Conservation (phyloP, 2,888 invertebrate species). For the Eueremaeus valkanovi region DNA sequence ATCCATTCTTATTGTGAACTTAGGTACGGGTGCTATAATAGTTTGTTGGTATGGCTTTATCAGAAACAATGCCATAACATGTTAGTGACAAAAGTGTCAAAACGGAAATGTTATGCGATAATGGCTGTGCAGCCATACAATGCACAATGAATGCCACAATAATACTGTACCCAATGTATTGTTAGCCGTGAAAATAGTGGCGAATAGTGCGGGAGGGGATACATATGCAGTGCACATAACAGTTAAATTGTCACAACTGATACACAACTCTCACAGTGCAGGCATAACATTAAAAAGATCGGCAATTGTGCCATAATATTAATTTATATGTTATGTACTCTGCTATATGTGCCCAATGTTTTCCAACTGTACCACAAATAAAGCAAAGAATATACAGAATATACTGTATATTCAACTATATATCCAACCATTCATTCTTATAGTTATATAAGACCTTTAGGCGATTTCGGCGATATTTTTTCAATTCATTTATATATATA, state of each 20-base stretch:
- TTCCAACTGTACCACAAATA: too few relatives aligned
- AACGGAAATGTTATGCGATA: slow-evolving; percentile 28
- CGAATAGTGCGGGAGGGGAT: slow-evolving; percentile 12
- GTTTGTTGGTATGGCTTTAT: background rate
- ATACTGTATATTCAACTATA: too few relatives aligned
- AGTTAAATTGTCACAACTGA: background rate
- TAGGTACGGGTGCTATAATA: background rate
- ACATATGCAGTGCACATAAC: background rate
- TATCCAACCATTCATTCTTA: background rate
- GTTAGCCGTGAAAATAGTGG: background rate
- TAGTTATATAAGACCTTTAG: slow-evolving; percentile 8
- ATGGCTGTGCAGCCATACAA: slow-evolving; percentile 21
- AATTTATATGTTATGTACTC: background rate
- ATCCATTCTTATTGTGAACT: slow-evolving; percentile 7
- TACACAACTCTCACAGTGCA: slow-evolving; percentile 11
- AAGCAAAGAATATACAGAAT: background rate
- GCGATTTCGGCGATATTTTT: slow-evolving; percentile 21
- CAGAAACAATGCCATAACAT: slow-evolving; percentile 31
- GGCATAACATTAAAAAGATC: background rate
- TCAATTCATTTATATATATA: background rate
- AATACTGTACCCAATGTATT: slow-evolving; percentile 18
- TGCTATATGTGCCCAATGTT: background rate
- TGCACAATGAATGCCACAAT: background rate
- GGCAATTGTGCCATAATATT: slow-evolving; percentile 3
- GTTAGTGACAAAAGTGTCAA: slow-evolving; percentile 29